Conservation (phyloP, 2,888 invertebrate genomes). For the Sabellastarte sp. region DNA sequence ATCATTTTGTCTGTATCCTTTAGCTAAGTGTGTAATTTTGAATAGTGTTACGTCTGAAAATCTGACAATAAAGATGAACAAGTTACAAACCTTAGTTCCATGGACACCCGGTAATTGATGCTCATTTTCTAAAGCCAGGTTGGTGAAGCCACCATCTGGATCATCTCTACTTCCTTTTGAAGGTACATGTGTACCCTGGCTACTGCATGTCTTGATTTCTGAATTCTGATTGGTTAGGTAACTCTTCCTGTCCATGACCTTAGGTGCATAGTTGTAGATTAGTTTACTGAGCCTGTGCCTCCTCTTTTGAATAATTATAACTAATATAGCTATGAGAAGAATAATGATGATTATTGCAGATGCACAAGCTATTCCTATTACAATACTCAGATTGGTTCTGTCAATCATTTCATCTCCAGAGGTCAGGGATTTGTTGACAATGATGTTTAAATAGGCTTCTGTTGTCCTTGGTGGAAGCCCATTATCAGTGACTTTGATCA, state of each 20-base stretch:
- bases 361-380: constrained; percentile 18
- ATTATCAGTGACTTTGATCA: constrained; percentile 13
- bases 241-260: not conserved
- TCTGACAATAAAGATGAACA: too few species aligned
- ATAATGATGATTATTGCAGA: constrained; percentile 18
- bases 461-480: constrained; percentile 11
- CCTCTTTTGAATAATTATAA: constrained; percentile 4
- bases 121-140: too few species aligned
- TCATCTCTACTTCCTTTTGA: too few species aligned
- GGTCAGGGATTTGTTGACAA: constrained; percentile 17
- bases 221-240: too few species aligned
- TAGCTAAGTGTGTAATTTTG: too few species aligned
- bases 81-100: too few species aligned
- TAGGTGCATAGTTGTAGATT: not conserved
- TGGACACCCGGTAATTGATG: too few species aligned
- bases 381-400: constrained; percentile 17
- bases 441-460: constrained; percentile 16
- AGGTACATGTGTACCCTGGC: too few species aligned
- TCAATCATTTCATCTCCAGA: constrained; percentile 3
- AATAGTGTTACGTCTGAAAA: too few species aligned
- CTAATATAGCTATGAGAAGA: constrained; percentile 16
- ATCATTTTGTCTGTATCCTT: too few species aligned
- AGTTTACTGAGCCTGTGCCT: not conserved
- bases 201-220: too few species aligned
- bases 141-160: too few species aligned